Evolutionary conservation across 2,888 invertebrate genomes (phyloP), one percentile per base, ranked within the genome.

Genomic region (Dyspetes luteomarginatus): DNA sequence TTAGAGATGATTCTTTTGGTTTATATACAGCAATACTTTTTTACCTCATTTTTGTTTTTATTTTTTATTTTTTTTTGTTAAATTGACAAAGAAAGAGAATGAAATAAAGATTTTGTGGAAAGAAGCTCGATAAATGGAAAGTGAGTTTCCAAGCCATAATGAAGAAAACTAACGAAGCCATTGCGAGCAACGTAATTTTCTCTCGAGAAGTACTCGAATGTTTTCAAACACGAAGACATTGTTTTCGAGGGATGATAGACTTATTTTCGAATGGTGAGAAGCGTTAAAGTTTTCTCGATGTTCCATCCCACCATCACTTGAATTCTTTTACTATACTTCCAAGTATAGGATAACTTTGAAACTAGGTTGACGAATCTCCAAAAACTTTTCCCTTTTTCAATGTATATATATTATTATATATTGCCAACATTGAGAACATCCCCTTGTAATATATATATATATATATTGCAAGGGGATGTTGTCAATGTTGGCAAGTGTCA

Each of bases 161-260:
- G 22, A 68, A 55, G 4, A 67, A 36, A 64, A 17, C 7, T 17
- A 41, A 52, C 41, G 64, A n/a, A 65, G 22, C 17, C 28, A 50
- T 12, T 17, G 30, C 4, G 7, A 12, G 30, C 9, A 4, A 30
- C 17, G 4, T 41, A n/a, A 12, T 58, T 36, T 60, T n/a, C 15
- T 74, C 19, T 74, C 56, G 19, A 30, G n/a, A 9, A 48, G 9
- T 15, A 50, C 5, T 19, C 12, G 22, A 45, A 30, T 56, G n/a
- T 52, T 60, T 60, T 58, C 36, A 17, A 60, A 15, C 7, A 9
- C n/a, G 56, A 17, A 19, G 41, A 60, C 43, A 28, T 28, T 36
- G 48, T 67, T 58, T 45, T 15, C 60, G 60, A 60, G 67, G 58
- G 50, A 50, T 67, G 48, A 75, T 75, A 60, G 60, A 4, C n/a